Base-by-base conservation (phyloP, 2,888 invertebrate genomes). In the Agonopterix arenella region DNA sequence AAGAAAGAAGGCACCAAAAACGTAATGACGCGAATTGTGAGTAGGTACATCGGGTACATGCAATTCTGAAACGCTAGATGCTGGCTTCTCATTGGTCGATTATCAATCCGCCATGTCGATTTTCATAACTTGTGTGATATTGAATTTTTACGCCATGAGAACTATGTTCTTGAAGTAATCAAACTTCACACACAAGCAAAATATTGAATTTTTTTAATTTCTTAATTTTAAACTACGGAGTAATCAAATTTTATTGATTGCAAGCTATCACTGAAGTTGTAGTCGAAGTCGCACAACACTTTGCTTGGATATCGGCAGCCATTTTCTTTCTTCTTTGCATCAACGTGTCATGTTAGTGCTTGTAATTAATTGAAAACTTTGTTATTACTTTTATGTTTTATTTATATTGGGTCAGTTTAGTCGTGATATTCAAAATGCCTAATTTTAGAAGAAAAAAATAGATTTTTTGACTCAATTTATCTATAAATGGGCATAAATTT, bases 21-120 rank as follows among this genome's bases (percentile, higher is more conserved):
- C 81, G 80, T 89, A 91, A 90, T 92, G 93, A 93, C 93, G 93
- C 93, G 92, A 92, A 91, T 90, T 90, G 90, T 90, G 91, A 92
- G 92, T 92, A 91, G 91, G 91, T 90, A 89, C 75, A 84, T 90
- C 28, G 7, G 90, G 91, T 90, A 89, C 75, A 84, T 90, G 90
- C 90, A 91, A 90, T 90, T 91, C 90, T 90, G 90, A 89, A 90
- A 90, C 88, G 89, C 89, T 89, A 89, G 89, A 91, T 91, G 90
- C 90, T 90, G 84, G 85, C 82, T 86, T 92, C 90, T 90, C 89
- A 94, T 94, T 94, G 94, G 94, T 90, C 89, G 89, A 89, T 84
- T 78, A 75, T 60, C 74, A 77, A 80, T 90, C 92, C 92, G 93
- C 93, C 93, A 94, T 94, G 86, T 88, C 86, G 86, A 28, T 79